Percentiles rank a stretch among this genome's conserved stretches.
Conservation (phyloP, 2,888 invertebrate species). For the Sceliomorpha sp. region DNA sequence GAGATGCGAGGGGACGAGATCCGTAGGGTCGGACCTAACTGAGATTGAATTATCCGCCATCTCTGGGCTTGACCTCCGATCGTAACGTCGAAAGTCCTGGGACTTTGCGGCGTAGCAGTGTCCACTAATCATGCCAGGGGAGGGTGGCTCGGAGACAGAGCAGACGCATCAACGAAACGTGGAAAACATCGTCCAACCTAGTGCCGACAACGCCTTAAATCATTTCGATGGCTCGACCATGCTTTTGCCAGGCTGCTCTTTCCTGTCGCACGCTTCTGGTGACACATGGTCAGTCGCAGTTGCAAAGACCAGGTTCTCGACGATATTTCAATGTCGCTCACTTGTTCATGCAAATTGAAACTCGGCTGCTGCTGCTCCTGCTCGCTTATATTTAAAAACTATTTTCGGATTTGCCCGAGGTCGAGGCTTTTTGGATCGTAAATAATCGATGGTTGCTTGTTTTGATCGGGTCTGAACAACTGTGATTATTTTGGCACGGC, state of each 20-base stretch:
- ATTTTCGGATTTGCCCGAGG: too few relatives aligned
- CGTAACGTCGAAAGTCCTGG: constrained; percentile 59
- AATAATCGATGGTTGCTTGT: too few relatives aligned
- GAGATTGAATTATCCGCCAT: constrained; percentile 73
- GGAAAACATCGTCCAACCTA: constrained; percentile 62
- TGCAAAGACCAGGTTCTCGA: constrained; percentile 25
- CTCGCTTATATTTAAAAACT: constrained; percentile 16
- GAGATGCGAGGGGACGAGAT: constrained; percentile 60
- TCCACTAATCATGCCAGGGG: constrained; percentile 63
- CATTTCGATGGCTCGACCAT: constrained; percentile 59
- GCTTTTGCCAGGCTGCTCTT: constrained; percentile 43
- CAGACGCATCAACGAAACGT: constrained; percentile 61
- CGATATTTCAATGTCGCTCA: constrained; percentile 39
- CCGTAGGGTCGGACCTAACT: constrained; percentile 56
- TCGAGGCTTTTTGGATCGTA: too few relatives aligned
- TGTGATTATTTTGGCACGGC: too few relatives aligned
- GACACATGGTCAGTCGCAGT: constrained; percentile 47
- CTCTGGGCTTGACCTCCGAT: constrained; percentile 63
- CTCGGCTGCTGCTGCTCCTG: too few relatives aligned
- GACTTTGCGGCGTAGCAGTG: constrained; percentile 49
- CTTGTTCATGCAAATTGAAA: constrained; percentile 25
- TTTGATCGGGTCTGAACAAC: too few relatives aligned
- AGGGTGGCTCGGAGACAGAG: constrained; percentile 42
- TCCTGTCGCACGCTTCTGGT: constrained; percentile 38
- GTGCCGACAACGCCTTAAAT: constrained; percentile 62